These are phyloP conservation scores for Hipparchia sbordonii DNA, from an alignment of 2,888 invertebrate genomes.

Conservation along the genomic window DNA sequence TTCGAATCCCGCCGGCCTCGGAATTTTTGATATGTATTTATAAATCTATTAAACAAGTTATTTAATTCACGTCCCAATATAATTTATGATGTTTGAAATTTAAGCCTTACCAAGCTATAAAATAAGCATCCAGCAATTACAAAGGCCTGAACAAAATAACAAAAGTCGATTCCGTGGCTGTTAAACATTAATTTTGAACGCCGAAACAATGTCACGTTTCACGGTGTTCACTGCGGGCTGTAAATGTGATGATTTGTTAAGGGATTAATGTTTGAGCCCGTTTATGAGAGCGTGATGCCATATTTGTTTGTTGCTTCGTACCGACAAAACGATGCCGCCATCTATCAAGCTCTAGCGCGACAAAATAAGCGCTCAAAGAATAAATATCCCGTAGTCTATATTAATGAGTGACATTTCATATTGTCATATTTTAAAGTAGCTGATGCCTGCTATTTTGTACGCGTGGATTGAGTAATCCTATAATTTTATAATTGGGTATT, in stretches of 20 bases:
- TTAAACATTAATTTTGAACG: conserved; percentile 27
- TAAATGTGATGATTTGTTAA: conserved; percentile 63
- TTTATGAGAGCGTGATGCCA: conserved; percentile 75
- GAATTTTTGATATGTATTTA: too few species aligned
- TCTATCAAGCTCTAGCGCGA: conserved; percentile 77
- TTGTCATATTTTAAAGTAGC: conserved; percentile 46
- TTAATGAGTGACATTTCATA: conserved; percentile 59
- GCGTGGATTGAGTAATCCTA: too few species aligned
- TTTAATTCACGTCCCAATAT: not conserved
- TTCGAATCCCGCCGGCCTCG: too few species aligned
- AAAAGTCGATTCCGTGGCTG: conserved; percentile 17
- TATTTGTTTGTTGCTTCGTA: conserved; percentile 73
- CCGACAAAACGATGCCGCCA: conserved; percentile 64
- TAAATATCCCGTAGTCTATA: conserved; percentile 66
- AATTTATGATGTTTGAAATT: not conserved
- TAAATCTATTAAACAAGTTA: not conserved
- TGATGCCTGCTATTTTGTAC: too few species aligned
- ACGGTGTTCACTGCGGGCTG: conserved; percentile 53
- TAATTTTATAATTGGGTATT: too few species aligned
- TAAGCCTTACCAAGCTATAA: conserved; percentile 10
- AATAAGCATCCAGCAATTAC: conserved; percentile 18
- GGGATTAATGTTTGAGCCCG: conserved; percentile 76
- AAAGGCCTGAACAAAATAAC: conserved; percentile 21
- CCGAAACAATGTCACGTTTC: conserved; percentile 40
- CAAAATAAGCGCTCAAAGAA: conserved; percentile 65